These are phyloP conservation scores for Sinohyriopsis cumingii DNA, from an alignment of 2,888 invertebrate species.

Conservation along the genomic window DNA sequence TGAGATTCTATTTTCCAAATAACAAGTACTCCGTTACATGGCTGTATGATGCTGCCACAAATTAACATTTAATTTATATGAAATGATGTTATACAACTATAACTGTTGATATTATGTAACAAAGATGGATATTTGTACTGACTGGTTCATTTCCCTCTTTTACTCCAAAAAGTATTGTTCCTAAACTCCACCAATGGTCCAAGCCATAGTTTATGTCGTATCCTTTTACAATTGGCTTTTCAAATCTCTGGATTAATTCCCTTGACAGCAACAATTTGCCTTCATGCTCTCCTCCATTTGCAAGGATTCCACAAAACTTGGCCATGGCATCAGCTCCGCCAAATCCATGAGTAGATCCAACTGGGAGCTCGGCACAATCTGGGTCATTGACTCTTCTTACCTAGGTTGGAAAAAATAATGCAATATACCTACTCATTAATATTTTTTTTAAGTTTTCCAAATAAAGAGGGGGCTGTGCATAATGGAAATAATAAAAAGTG, in stretches of 20 bases:
- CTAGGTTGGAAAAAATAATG: conserved; percentile 11
- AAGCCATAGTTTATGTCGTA: conserved; percentile 47
- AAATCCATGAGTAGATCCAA: conserved; percentile 53
- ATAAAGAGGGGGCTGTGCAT: no score
- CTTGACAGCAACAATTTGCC: conserved; percentile 44
- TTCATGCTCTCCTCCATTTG: conserved; percentile 49
- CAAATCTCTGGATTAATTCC: conserved; percentile 39
- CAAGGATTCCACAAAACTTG: conserved; percentile 51
- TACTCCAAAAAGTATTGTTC: conserved; percentile 53
- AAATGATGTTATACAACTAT: neutral
- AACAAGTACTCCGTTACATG: neutral
- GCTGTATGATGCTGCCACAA: no score
- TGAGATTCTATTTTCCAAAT: no score
- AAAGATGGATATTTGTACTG: conserved; percentile 11
- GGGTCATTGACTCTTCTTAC: conserved; percentile 54
- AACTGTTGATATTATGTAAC: neutral
- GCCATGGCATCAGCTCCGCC: conserved; percentile 54
- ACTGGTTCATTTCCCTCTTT: conserved; percentile 49
- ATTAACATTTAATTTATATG: no score
- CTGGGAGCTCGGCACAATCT: conserved; percentile 51
- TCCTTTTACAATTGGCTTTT: conserved; percentile 50
- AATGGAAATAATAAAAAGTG: no score
- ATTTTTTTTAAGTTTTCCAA: no score
- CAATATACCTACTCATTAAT: no score
- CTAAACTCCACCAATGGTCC: conserved; percentile 51